Conservation (phyloP, 1,140 invertebrate species). For the Helicoverpa zea region DNA sequence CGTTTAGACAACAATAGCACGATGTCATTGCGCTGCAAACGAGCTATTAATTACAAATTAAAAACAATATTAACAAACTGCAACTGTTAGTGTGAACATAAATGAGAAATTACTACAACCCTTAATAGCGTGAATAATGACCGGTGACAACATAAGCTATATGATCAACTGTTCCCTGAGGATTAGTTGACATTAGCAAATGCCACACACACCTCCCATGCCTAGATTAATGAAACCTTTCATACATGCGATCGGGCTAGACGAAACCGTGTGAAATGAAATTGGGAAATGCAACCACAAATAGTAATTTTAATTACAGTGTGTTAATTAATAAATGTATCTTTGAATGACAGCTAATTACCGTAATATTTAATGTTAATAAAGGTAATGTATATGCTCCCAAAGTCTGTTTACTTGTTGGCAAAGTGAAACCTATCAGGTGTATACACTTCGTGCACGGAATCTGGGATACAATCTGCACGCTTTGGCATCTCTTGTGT, state of each 20-base stretch:
- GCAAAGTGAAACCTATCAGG: background rate
- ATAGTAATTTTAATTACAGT: too few relatives aligned
- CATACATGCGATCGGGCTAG: background rate
- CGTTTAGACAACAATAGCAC: too few relatives aligned
- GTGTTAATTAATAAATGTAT: too few relatives aligned
- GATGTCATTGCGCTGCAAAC: background rate
- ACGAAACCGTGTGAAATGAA: background rate
- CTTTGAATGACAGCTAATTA: too few relatives aligned
- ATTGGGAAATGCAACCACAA: too few relatives aligned
- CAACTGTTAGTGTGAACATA: background rate
- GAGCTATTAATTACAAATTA: background rate
- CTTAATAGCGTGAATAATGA: conserved; percentile 2
- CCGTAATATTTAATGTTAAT: background rate
- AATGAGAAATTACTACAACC: background rate
- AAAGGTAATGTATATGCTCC: background rate
- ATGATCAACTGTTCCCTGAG: background rate
- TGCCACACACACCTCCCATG: too few relatives aligned
- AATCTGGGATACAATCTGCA: background rate
- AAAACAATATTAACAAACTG: background rate
- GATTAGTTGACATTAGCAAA: background rate
- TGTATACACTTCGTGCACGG: background rate
- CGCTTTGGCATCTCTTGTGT: conserved; percentile 2
- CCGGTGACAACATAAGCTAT: background rate
- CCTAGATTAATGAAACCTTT: background rate
- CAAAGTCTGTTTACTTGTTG: background rate